Evolutionary conservation across 2,888 invertebrate species (phyloP).

Genomic region (Autographa gamma): DNA sequence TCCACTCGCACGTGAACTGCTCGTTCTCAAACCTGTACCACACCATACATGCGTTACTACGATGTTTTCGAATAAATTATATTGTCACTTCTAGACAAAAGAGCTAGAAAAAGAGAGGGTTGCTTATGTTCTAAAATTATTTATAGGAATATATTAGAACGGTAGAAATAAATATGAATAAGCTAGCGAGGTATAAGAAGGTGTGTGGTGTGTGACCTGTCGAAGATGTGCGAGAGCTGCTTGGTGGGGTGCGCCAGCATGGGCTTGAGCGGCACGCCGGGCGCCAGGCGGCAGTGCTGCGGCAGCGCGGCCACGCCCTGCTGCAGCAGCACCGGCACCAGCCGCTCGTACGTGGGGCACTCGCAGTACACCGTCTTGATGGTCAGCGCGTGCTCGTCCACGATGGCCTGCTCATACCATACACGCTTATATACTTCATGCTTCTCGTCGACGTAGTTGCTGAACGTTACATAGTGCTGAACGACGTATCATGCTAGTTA

Average conservation of each 20-base stretch:
- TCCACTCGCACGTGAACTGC: slow-evolving; percentile 99
- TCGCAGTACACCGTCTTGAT: slow-evolving; percentile 98
- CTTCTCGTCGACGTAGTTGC: too few relatives aligned
- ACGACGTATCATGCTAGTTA: too few relatives aligned
- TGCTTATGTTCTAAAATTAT: too few relatives aligned
- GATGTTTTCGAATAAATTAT: too few relatives aligned
- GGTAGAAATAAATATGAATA: too few relatives aligned
- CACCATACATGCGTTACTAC: not conserved
- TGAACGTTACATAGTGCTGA: too few relatives aligned
- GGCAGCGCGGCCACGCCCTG: slow-evolving; percentile 93
- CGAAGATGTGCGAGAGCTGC: slow-evolving; percentile 94
- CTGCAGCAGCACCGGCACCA: slow-evolving; percentile 93
- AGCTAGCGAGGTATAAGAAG: too few relatives aligned
- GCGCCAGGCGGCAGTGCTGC: slow-evolving; percentile 94
- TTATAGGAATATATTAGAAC: too few relatives aligned
- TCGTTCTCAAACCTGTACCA: slow-evolving; percentile 92
- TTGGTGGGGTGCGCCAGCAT: slow-evolving; percentile 99
- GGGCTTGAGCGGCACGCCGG: slow-evolving; percentile 98
- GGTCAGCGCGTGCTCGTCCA: slow-evolving; percentile 92
- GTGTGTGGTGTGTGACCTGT: slow-evolving; percentile 57
- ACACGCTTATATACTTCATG: too few relatives aligned
- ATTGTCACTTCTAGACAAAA: too few relatives aligned
- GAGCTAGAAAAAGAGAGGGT: too few relatives aligned
- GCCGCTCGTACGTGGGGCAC: slow-evolving; percentile 97
- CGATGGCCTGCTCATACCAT: slow-evolving; percentile 48